Evolutionary conservation across 1,140 invertebrate species (phyloP), one percentile per base, ranked within the genome.

Genomic region (Aphaenogaster rudis): DNA sequence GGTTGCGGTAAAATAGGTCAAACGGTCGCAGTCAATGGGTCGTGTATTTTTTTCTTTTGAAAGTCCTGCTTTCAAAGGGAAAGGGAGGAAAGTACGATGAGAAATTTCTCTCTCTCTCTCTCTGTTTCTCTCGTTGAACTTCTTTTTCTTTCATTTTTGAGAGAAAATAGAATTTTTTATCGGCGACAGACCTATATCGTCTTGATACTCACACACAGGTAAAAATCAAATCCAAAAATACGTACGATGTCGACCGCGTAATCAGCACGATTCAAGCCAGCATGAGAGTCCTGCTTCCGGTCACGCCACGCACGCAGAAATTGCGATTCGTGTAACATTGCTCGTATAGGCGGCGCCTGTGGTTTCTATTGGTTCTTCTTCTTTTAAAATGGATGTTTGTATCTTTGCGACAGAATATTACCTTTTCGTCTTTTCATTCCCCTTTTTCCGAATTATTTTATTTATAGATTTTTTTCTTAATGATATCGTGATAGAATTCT

Each of bases 261-360:
- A 48, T 74, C 36, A 45, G 48, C 79, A 82, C 79, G 67, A 72
- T 61, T 74, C 54, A 48, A 66, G 61, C 9, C 52, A 48, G 45
- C 42, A 50, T 33, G 42, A 36, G 17, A 36, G 17, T 82, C 39
- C 52, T 13, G 80, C 80, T 84, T 84, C 69, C 69, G 80, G 54
- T 84, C 80, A 76, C 80, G 80, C 80, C 80, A 84, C 80, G 80
- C 80, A 84, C 54, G 80, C 80, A 84, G 45, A 84, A 84, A 61
- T 84, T 33, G 63, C 78, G 63, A 54, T 45, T 61, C 39, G 77
- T 69, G 77, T 69, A 74, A 76, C 45, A 61, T 48, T 39, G 15
- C 63, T 81, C 57, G 28, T 59, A 82, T 33, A 82, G 80, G 57
- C 54, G 69, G 54, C 80, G 80, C 54, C 67, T 61, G 39, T 50